Conservation (phyloP, 2,113 vertebrate species). For the Gobius niger region DNA sequence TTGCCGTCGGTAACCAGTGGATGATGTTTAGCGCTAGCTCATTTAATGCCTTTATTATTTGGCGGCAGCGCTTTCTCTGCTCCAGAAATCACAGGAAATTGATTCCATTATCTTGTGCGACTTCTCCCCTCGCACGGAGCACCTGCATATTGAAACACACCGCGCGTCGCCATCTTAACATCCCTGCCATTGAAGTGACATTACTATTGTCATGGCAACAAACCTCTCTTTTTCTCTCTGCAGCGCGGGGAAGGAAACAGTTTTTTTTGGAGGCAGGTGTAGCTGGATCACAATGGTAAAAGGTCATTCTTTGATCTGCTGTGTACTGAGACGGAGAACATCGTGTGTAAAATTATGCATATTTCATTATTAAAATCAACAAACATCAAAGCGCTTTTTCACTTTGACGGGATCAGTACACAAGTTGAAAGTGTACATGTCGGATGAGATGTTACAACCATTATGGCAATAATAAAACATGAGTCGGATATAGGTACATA, state of each 20-base stretch:
- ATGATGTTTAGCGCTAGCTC: slow-evolving; percentile 62
- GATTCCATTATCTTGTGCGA: slow-evolving; percentile 73
- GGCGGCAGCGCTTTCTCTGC: slow-evolving; percentile 51
- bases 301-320: slow-evolving; percentile 9
- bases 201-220: slow-evolving; percentile 79
- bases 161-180: slow-evolving; percentile 63
- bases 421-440: neutral
- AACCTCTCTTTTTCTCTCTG: slow-evolving; percentile 42
- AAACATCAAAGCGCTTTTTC: slow-evolving; percentile 1
- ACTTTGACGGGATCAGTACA: neutral
- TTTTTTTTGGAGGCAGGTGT: slow-evolving; percentile 37
- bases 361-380: slow-evolving; percentile 11
- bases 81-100: slow-evolving; percentile 75
- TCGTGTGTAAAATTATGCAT: slow-evolving; percentile 4
- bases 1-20: slow-evolving; percentile 42
- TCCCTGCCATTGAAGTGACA: slow-evolving; percentile 69
- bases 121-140: slow-evolving; percentile 53
- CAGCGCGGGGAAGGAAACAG: slow-evolving; percentile 20
- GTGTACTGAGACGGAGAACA: neutral
- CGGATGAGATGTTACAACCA: neutral
- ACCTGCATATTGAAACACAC: slow-evolving; percentile 69
- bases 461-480: neutral
- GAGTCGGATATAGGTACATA: neutral
- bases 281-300: neutral
- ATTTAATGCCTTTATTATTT: slow-evolving; percentile 71